phyloP scores from a whole-genome alignment of 2,888 invertebrate species.

The Cephus runcator region DNA sequence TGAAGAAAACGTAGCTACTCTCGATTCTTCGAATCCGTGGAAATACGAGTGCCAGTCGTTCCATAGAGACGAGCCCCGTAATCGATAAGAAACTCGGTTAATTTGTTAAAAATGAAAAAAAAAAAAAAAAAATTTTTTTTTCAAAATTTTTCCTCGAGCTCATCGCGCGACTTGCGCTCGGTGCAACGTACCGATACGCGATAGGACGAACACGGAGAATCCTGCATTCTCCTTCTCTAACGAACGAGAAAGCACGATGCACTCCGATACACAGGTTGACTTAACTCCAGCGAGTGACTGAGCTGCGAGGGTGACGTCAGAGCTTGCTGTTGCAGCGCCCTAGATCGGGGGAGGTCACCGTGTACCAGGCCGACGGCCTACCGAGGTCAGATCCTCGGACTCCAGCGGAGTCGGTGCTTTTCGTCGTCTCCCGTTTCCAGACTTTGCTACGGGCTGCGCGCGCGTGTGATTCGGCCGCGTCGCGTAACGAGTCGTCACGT shows the following conservation, averaged over 20 bases:
- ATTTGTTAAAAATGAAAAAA: too few species aligned
- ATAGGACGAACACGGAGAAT: not conserved
- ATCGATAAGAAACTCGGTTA: too few species aligned
- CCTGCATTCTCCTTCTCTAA: not conserved
- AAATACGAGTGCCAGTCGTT: too few species aligned
- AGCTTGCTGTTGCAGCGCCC: conserved; percentile 64
- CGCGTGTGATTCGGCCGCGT: not conserved
- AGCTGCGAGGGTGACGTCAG: conserved; percentile 61
- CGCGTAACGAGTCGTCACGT: not conserved
- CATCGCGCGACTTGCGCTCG: not conserved
- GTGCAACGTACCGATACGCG: not conserved
- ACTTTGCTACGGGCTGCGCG: not conserved
- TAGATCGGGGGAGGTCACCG: conserved; percentile 66
- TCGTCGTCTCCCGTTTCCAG: conserved; percentile 10
- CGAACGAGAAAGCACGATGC: conserved; percentile 31
- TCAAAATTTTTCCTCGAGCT: too few species aligned
- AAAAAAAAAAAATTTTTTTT: too few species aligned
- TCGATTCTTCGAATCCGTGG: too few species aligned
- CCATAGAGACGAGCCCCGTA: too few species aligned
- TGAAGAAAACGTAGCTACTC: too few species aligned
- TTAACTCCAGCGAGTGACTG: conserved; percentile 46
- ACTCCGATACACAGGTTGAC: conserved; percentile 52
- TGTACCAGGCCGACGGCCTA: conserved; percentile 64
- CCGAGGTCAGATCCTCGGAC: conserved; percentile 64
- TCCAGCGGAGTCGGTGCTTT: conserved; percentile 32